phyloP scores from a whole-genome alignment of 2,113 vertebrate species.

The Myrmecophaga tridactyla region DNA sequence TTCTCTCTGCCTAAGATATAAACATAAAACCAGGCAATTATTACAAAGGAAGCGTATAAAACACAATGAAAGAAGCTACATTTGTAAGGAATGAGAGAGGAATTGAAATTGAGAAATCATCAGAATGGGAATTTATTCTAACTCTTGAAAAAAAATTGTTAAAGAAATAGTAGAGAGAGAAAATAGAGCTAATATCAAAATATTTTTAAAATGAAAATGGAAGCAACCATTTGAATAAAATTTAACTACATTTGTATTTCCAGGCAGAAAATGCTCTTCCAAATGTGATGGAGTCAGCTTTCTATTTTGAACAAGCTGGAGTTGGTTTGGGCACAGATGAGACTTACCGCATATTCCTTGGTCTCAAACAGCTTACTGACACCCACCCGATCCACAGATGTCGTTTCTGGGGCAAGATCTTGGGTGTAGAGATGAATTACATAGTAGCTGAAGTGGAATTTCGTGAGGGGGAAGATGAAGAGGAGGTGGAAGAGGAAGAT shows the following conservation, averaged over 20 bases:
- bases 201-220: not conserved
- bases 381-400: conserved; percentile 87
- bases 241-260: conserved; percentile 64
- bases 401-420: conserved; percentile 95
- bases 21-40: not conserved
- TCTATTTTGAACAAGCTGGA: conserved; percentile 94
- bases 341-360: conserved; percentile 90
- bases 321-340: conserved; percentile 91
- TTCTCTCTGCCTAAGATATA: not conserved
- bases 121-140: not conserved
- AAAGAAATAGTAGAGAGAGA: not conserved
- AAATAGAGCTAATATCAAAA: not conserved
- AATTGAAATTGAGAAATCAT: not conserved
- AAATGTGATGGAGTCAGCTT: conserved; percentile 91
- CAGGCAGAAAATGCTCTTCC: conserved; percentile 88
- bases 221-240: not conserved
- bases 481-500: conserved; percentile 82
- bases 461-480: conserved; percentile 88
- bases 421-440: conserved; percentile 91
- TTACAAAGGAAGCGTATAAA: not conserved
- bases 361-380: conserved; percentile 90
- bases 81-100: not conserved
- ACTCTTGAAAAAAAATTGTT: conserved; percentile 10
- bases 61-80: not conserved
- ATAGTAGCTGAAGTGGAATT: conserved; percentile 92